These are phyloP conservation scores for Echeneis naucrates DNA, from an alignment of 2,797 vertebrate genomes.

Conservation along the genomic window DNA sequence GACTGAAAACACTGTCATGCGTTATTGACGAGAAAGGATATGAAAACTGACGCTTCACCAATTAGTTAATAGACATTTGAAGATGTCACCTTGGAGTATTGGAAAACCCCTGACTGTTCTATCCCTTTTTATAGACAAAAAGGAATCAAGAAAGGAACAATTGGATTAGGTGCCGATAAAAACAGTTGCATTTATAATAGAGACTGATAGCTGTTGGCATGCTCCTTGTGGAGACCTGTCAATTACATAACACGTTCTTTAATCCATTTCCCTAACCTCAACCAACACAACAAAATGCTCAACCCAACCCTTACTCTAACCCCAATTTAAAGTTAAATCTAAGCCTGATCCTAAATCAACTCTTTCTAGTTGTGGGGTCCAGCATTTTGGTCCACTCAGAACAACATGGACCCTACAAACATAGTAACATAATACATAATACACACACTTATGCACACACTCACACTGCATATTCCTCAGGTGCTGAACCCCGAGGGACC, in stretches of 20 bases:
- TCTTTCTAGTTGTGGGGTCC: no score
- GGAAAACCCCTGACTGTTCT: not conserved
- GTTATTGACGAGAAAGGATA: not conserved
- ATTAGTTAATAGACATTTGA: not conserved
- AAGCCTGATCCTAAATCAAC: no score
- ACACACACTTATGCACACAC: not conserved
- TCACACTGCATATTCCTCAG: slow-evolving; percentile 15
- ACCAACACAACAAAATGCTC: no score
- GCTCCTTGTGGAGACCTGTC: no score
- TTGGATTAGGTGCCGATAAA: not conserved
- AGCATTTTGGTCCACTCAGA: no score
- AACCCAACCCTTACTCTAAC: no score
- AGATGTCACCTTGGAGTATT: not conserved
- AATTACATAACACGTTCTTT: no score
- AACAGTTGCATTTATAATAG: not conserved
- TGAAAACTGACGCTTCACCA: not conserved
- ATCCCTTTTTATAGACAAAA: slow-evolving; percentile 3
- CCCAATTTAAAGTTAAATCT: no score
- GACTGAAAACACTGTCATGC: not conserved
- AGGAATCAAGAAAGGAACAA: not conserved
- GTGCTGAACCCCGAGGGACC: slow-evolving; percentile 46
- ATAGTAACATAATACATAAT: not conserved
- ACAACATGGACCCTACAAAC: no score
- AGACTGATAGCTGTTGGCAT: not conserved
- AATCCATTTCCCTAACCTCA: no score